Conservation (phyloP, 2,888 invertebrate species). For the Ennomos erosarius region DNA sequence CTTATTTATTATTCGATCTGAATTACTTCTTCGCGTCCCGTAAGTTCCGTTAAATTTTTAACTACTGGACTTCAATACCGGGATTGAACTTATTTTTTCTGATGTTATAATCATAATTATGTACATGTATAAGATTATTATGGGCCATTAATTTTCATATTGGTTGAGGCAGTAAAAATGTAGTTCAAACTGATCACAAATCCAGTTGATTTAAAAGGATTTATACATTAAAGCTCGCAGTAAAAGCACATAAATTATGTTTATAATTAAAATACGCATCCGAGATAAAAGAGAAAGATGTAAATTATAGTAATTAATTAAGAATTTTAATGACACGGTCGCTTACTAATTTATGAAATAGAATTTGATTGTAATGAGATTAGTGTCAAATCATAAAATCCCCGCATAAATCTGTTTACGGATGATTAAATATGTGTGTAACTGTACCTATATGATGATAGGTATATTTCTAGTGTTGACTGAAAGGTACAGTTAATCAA, state of each 20-base stretch:
- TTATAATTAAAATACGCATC: conserved; percentile 36
- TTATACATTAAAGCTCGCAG: conserved; percentile 35
- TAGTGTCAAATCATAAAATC: conserved; percentile 53
- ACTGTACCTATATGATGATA: conserved; percentile 44
- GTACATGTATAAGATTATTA: conserved; percentile 23
- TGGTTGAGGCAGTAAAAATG: conserved; percentile 40
- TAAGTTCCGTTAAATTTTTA: conserved; percentile 46
- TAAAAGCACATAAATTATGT: conserved; percentile 45
- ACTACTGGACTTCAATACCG: conserved; percentile 23
- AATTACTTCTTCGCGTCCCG: conserved; percentile 44
- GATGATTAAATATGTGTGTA: conserved; percentile 58
- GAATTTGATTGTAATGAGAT: conserved; percentile 45
- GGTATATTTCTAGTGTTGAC: conserved; percentile 35
- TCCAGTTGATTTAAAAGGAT: conserved; percentile 43
- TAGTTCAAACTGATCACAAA: conserved; percentile 32
- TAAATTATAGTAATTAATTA: conserved; percentile 44
- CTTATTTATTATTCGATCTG: conserved; percentile 42
- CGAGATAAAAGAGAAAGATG: conserved; percentile 39
- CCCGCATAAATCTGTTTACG: conserved; percentile 56
- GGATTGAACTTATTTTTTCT: conserved; percentile 22
- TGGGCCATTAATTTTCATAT: conserved; percentile 39
- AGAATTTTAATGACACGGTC: conserved; percentile 37
- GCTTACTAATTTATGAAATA: conserved; percentile 44
- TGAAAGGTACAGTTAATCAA: conserved; percentile 62
- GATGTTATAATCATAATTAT: conserved; percentile 24